Conservation (phyloP, 2,888 invertebrate species). For the Gortyna flavago region DNA sequence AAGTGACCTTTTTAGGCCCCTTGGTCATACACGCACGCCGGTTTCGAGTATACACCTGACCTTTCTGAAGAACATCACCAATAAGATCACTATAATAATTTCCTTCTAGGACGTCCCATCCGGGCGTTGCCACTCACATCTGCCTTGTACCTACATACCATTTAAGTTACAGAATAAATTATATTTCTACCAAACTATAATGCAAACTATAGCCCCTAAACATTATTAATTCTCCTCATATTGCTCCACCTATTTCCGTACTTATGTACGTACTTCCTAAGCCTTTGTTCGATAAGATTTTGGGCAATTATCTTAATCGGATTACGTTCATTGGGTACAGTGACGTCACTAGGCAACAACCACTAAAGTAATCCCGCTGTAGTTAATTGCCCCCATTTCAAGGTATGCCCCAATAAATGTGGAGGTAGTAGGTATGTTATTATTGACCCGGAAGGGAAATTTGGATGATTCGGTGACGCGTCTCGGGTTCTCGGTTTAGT, state of each 20-base stretch:
- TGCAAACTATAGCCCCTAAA: constrained; percentile 17
- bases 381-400: constrained; percentile 83
- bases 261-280: constrained; percentile 62
- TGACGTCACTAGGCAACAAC: constrained; percentile 89
- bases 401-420: constrained; percentile 66
- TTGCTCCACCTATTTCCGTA: constrained; percentile 28
- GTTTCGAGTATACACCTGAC: too few species aligned
- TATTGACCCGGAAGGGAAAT: constrained; percentile 52
- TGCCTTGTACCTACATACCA: too few species aligned
- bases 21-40: too few species aligned
- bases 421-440: constrained; percentile 42
- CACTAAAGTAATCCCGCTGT: constrained; percentile 83
- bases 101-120: too few species aligned
- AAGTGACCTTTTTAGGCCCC: too few species aligned
- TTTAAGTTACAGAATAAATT: too few species aligned
- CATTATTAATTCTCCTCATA: constrained; percentile 43
- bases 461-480: constrained; percentile 24
- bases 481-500: constrained; percentile 10
- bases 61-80: too few species aligned
- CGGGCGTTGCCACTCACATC: too few species aligned
- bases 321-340: constrained; percentile 78
- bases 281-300: constrained; percentile 82
- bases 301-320: constrained; percentile 89
- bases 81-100: too few species aligned
- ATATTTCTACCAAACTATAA: constrained; percentile 20